Base-by-base conservation (phyloP, 2,113 vertebrate genomes). In the Elgaria multicarinata region DNA sequence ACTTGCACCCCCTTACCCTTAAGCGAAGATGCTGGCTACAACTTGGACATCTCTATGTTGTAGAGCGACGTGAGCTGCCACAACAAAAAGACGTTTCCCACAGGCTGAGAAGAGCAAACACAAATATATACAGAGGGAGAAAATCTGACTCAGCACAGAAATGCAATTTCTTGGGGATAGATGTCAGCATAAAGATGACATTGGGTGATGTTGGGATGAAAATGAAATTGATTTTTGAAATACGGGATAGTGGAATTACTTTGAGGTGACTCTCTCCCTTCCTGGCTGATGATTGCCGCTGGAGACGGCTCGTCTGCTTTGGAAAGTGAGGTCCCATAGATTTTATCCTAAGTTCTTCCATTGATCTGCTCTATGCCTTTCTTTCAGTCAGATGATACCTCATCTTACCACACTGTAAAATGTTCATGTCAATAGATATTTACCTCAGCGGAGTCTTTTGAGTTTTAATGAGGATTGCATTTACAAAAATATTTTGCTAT, bases 161-260 rank as follows among this genome's bases (percentile, higher is more conserved):
- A 87, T 58, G 81, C 31, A 77, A 78, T 91, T 87, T 87, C 64
- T 83, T 87, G 58, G 42, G 42, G 72, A 79, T 26, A 87, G 50
- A 83, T 84, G 81, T 84, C 74, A 78, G 50, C 90, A 78, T 69
- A 72, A 77, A 71, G 74, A 91, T 16, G 53, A 79, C 74, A 87
- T 71, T 84, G 81, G 64, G 39, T 4, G 26, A 79, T 62, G 42
- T 7, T 36, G 64, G 72, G 64, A 87, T 79, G 26, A 78, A 84
- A 84, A 78, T 78, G 26, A 85, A 88, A 84, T 83, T 84, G 81
- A 79, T 87, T 88, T 88, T 64, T 79, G 64, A 91, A 87, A 84
- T 46, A 84, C 1, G 16, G 64, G 31, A 84, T 87, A 78, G 39
- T 28, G 67, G 44, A 88, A 91, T 79, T 79, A 78, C 31, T 13